Conservation (phyloP, 2,113 vertebrate genomes). For the Syrmaticus mikado region DNA sequence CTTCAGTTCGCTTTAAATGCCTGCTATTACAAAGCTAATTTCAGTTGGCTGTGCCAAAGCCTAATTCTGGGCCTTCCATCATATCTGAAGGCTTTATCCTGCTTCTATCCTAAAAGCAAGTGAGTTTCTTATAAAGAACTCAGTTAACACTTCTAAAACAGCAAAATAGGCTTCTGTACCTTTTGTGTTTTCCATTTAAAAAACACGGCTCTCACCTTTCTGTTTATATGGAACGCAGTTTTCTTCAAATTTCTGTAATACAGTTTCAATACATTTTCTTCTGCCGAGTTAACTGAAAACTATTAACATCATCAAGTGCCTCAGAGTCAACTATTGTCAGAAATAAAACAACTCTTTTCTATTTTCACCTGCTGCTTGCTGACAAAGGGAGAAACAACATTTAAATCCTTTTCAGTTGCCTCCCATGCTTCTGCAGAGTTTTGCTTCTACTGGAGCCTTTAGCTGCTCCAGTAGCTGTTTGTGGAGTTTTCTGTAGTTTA, state of each 20-base stretch:
- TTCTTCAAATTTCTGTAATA: not conserved
- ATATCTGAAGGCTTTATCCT: not conserved
- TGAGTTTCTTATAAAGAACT: not conserved
- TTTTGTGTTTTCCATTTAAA: not conserved
- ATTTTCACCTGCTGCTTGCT: not conserved
- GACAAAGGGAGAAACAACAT: not conserved
- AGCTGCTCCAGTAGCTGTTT: not conserved
- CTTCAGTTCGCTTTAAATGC: not conserved
- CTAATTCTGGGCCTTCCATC: not conserved
- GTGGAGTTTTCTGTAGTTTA: not conserved
- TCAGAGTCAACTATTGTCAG: not conserved
- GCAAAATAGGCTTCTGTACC: not conserved
- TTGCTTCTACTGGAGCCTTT: not conserved
- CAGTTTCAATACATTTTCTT: not conserved
- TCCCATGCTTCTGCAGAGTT: not conserved
- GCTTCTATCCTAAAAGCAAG: not conserved
- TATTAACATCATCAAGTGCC: not conserved
- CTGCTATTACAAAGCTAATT: not conserved
- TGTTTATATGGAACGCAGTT: not conserved
- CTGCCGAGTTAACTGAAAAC: slow-evolving; percentile 11
- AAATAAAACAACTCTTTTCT: not conserved
- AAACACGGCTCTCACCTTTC: not conserved
- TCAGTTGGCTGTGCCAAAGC: not conserved
- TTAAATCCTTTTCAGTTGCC: not conserved
- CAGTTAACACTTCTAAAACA: not conserved